Base-by-base conservation (phyloP, 2,888 invertebrate species). In the Strigamia maritima region DNA sequence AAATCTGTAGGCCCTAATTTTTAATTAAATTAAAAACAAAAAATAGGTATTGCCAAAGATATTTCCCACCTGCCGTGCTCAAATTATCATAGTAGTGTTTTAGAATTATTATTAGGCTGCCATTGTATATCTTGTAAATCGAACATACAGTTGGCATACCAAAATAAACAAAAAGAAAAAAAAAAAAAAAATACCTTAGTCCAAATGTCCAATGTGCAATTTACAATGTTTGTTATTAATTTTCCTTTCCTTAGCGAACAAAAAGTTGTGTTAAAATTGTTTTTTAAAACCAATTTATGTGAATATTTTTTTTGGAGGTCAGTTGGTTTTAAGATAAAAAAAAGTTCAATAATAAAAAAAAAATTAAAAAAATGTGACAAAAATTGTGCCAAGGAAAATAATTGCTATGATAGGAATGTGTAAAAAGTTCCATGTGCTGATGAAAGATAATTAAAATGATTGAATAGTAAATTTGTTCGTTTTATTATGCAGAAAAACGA, bases 181-280 rank as follows among this genome's bases (percentile, higher is more conserved):
- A 60, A 26, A 26, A 12, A 26, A 70, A 70, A 28, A 28, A 28
- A 16, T 26, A 16, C 70, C 70, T 28, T 70, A 70, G 70, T 70
- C 70, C 70, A 70, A n/a, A n/a, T n/a, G n/a, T n/a, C n/a, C 35
- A 70, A 28, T 70, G 70, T 70, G 70, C 70, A 70, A 54, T 70
- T 70, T 70, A 70, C 70, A 70, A 70, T 70, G 70, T 70, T 70
- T 70, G 70, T 70, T 70, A 70, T 70, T 70, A 54, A 54, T n/a
- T 70, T 70, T 70, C 35, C 35, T 70, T 70, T 70, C 24, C 70
- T 70, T 70, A 70, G 70, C 26, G 24, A 70, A 70, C 28, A 65
- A 65, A 65, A 28, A 28, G 1, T 28, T 70, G 24, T 70, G 70
- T 70, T 70, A 70, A n/a, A 70, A 28, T 70, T 70, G 24, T 70